Percentiles rank a stretch among this genome's conserved stretches.
Conservation (phyloP, 1,140 invertebrate species). For the Drosophila albomicans region DNA sequence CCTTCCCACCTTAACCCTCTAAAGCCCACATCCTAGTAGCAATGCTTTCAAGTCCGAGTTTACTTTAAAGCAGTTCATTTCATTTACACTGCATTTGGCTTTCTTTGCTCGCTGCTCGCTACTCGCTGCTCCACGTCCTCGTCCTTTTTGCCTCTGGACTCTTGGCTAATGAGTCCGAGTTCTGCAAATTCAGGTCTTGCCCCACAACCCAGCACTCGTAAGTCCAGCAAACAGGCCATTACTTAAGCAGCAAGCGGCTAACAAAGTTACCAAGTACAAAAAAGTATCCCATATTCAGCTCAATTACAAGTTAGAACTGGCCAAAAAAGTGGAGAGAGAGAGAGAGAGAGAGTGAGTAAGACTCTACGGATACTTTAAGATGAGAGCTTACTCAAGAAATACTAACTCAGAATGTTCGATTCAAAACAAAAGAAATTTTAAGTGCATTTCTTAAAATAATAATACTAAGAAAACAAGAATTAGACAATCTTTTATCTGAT, state of each 20-base stretch:
- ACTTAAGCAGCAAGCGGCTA: slow-evolving; percentile 39
- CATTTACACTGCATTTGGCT: slow-evolving; percentile 18
- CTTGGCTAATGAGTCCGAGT: slow-evolving; percentile 38
- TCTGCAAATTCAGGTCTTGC: background rate
- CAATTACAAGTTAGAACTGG: slow-evolving; percentile 12
- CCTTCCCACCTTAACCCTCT: background rate
- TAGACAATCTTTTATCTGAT: too few relatives aligned
- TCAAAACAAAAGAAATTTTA: too few relatives aligned
- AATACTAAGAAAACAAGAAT: too few relatives aligned
- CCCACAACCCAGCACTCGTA: background rate
- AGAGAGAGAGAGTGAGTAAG: too few relatives aligned
- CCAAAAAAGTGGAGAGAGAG: background rate
- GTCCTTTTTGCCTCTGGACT: background rate
- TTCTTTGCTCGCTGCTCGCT: background rate
- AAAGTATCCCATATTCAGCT: slow-evolving; percentile 22
- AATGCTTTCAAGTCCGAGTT: slow-evolving; percentile 25
- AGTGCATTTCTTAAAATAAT: too few relatives aligned
- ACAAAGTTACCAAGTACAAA: slow-evolving; percentile 26
- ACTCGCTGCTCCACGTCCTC: background rate
- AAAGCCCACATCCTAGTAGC: background rate
- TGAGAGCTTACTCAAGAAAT: too few relatives aligned
- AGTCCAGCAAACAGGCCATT: slow-evolving; percentile 30
- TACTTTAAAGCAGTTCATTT: slow-evolving; percentile 41
- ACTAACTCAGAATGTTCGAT: too few relatives aligned
- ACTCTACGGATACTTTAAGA: too few relatives aligned